Percentiles rank a stretch among this genome's conserved stretches.
These are phyloP conservation scores for Ophion costatus DNA, from an alignment of 2,888 invertebrate species.

Conservation along the genomic window DNA sequence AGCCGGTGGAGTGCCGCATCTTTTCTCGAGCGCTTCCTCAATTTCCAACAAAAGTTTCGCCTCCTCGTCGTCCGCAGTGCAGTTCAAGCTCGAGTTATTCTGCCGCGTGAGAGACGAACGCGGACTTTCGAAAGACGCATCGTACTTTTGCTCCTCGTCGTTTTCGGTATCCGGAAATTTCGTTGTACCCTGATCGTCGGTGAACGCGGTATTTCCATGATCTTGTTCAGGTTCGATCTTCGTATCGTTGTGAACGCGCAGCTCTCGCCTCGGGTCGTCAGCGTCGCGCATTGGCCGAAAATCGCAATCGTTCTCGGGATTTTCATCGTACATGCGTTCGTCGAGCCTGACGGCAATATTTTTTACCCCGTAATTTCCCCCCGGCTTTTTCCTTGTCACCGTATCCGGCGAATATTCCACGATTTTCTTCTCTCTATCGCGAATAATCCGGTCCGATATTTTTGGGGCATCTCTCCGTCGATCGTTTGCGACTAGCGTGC, in stretches of 20 bases:
- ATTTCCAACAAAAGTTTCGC: slow-evolving; percentile 58
- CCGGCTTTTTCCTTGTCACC: slow-evolving; percentile 8
- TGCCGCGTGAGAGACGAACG: slow-evolving; percentile 47
- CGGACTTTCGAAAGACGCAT: slow-evolving; percentile 53
- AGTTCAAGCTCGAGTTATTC: slow-evolving; percentile 2
- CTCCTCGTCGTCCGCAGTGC: slow-evolving; percentile 45
- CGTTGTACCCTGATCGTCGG: not conserved
- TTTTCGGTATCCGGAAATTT: not conserved
- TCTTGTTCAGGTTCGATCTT: slow-evolving; percentile 1
- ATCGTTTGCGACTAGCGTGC: not conserved
- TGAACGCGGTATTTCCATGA: not conserved
- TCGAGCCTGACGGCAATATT: slow-evolving; percentile 72
- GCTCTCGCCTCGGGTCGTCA: not conserved
- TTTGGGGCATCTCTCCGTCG: not conserved
- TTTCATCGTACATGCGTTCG: slow-evolving; percentile 72
- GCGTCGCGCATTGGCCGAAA: not conserved
- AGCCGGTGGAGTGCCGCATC: slow-evolving; percentile 62
- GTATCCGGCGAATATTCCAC: slow-evolving; percentile 45
- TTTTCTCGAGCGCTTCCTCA: slow-evolving; percentile 53
- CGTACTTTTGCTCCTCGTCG: slow-evolving; percentile 4
- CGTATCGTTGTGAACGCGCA: slow-evolving; percentile 22
- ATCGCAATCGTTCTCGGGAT: slow-evolving; percentile 49
- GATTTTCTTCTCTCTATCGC: not conserved
- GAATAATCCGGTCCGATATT: not conserved
- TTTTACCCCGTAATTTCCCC: slow-evolving; percentile 51